Evolutionary conservation across 2,888 invertebrate genomes (phyloP).

Genomic region (Eumerus sabulonum): DNA sequence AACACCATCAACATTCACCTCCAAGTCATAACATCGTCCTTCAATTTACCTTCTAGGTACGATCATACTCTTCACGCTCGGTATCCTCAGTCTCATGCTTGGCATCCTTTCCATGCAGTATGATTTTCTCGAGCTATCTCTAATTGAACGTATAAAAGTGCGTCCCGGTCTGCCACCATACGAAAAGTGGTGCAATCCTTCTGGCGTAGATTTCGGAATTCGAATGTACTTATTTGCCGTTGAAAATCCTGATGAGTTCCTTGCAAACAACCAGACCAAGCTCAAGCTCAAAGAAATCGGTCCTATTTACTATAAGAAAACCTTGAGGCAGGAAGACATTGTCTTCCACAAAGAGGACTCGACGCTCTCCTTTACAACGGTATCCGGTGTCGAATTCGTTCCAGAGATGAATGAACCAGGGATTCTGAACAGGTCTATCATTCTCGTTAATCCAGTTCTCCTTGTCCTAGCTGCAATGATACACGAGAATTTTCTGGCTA

Average conservation of each 20-base stretch:
- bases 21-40: neutral
- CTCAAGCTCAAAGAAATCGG: constrained; percentile 86
- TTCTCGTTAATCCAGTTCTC: constrained; percentile 70
- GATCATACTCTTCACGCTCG: constrained; percentile 26
- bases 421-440: constrained; percentile 81
- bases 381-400: constrained; percentile 75
- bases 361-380: constrained; percentile 79
- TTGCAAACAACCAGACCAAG: constrained; percentile 82
- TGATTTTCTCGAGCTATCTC: constrained; percentile 42
- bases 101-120: constrained; percentile 30
- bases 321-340: constrained; percentile 52
- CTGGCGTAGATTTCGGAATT: constrained; percentile 9
- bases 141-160: constrained; percentile 57
- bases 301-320: constrained; percentile 78
- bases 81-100: constrained; percentile 19
- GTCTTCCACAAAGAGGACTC: constrained; percentile 67
- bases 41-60: constrained; percentile 10
- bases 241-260: constrained; percentile 86
- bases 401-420: constrained; percentile 81
- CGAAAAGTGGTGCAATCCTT: constrained; percentile 51
- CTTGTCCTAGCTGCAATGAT: constrained; percentile 54
- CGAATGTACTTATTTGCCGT: constrained; percentile 87
- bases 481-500: constrained; percentile 44
- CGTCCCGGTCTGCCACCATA: constrained; percentile 58
- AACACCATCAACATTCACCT: no score